A percentile compares a stretch with the other conserved stretches of the same genome.
phyloP scores from a whole-genome alignment of 2,888 invertebrate species.

The Scaptodrosophila latifasciaeformis region DNA sequence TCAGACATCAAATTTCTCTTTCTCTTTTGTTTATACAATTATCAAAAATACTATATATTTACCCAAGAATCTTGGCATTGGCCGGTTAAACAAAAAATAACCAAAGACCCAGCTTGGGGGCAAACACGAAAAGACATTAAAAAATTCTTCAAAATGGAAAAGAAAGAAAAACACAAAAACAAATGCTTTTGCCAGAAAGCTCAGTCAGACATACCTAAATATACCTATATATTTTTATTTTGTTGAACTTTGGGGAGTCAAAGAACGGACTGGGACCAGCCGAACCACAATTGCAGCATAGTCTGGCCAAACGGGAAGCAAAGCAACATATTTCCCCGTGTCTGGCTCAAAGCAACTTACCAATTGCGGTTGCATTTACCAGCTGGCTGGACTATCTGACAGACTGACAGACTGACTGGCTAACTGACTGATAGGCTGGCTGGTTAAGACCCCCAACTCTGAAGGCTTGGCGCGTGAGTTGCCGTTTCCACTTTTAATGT shows the following conservation, averaged over 20 bases:
- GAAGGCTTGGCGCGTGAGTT: slow-evolving; percentile 57
- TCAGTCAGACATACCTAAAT: slow-evolving; percentile 25
- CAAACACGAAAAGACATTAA: slow-evolving; percentile 50
- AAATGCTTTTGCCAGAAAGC: slow-evolving; percentile 53
- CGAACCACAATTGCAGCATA: slow-evolving; percentile 17
- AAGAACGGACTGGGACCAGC: neutral
- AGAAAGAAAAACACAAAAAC: slow-evolving; percentile 37
- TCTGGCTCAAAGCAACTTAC: slow-evolving; percentile 34
- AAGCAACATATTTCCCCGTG: slow-evolving; percentile 61
- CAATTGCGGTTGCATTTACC: slow-evolving; percentile 49
- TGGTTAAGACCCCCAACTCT: neutral
- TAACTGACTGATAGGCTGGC: neutral
- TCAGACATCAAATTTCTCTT: slow-evolving; percentile 43
- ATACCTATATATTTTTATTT: too few species aligned
- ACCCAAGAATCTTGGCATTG: slow-evolving; percentile 12
- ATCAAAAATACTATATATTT: slow-evolving; percentile 50
- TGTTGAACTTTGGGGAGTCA: slow-evolving; percentile 28
- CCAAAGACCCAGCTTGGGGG: slow-evolving; percentile 41
- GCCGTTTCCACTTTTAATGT: slow-evolving; percentile 58
- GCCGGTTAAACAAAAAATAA: too few species aligned
- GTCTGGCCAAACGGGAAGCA: slow-evolving; percentile 53
- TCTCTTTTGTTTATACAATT: slow-evolving; percentile 35
- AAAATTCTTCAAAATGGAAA: slow-evolving; percentile 45
- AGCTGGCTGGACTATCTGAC: too few species aligned
- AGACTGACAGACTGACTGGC: neutral